Evolutionary conservation across 1,140 invertebrate genomes (phyloP).

Genomic region (Zaprionus tsacasi): DNA sequence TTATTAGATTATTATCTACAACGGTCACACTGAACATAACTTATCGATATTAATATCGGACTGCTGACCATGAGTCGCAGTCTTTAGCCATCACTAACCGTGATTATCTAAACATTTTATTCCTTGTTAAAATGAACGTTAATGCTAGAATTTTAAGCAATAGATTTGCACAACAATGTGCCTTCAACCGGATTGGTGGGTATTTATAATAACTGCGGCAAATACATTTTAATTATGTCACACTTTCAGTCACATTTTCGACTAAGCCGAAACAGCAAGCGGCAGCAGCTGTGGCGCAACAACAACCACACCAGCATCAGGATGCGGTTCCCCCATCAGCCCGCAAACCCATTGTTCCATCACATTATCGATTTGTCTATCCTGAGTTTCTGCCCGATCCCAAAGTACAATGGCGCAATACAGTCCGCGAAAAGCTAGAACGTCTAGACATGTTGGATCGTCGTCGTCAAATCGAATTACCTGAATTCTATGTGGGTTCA

Average conservation of each 20-base stretch:
- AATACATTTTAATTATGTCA: not conserved
- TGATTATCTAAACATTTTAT: slow-evolving; percentile 73
- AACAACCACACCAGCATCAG: slow-evolving; percentile 37
- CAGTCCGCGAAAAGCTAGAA: slow-evolving; percentile 94
- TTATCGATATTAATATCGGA: slow-evolving; percentile 11
- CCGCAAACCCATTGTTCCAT: slow-evolving; percentile 75
- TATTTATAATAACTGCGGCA: not conserved
- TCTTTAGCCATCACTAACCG: slow-evolving; percentile 20
- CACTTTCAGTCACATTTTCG: slow-evolving; percentile 74
- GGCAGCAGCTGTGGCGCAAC: slow-evolving; percentile 16
- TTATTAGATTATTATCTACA: not conserved
- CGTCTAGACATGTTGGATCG: slow-evolving; percentile 96
- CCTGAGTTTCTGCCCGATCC: slow-evolving; percentile 98
- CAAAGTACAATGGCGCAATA: slow-evolving; percentile 90
- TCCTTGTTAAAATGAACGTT: slow-evolving; percentile 68
- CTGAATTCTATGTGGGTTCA: slow-evolving; percentile 98
- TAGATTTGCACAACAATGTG: slow-evolving; percentile 41
- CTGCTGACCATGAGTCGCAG: not conserved
- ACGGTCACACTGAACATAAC: not conserved
- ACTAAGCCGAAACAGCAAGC: slow-evolving; percentile 71
- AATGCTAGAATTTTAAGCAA: slow-evolving; percentile 47
- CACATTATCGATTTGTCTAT: slow-evolving; percentile 91
- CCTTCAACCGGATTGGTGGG: slow-evolving; percentile 66
- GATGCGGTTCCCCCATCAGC: not conserved
- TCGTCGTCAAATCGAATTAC: slow-evolving; percentile 91